Conservation (phyloP, 2,888 invertebrate genomes). For the Eupithecia tripunctaria region DNA sequence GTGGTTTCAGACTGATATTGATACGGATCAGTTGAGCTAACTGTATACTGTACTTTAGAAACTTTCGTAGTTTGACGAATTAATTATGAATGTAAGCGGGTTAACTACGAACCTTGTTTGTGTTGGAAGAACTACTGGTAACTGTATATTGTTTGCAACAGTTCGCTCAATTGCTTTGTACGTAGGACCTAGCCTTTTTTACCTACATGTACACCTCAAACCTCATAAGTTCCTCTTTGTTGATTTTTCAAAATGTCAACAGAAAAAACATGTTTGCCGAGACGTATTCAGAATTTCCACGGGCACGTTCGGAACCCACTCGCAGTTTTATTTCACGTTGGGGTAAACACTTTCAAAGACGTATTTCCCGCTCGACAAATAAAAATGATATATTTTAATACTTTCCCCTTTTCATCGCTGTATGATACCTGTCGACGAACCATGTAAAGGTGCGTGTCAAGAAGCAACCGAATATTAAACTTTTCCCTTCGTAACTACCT, state of each 20-base stretch:
- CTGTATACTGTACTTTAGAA: too few relatives aligned
- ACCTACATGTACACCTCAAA: neutral
- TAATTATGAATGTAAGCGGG: too few relatives aligned
- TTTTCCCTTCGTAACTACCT: neutral
- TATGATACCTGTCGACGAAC: slow-evolving; percentile 48
- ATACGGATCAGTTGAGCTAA: too few relatives aligned
- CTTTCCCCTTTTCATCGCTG: slow-evolving; percentile 56
- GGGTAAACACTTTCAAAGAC: slow-evolving; percentile 76
- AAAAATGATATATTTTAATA: slow-evolving; percentile 71
- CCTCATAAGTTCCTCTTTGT: slow-evolving; percentile 43
- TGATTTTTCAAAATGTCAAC: slow-evolving; percentile 54
- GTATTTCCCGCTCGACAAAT: slow-evolving; percentile 73
- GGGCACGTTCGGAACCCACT: slow-evolving; percentile 68
- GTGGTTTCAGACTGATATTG: too few relatives aligned
- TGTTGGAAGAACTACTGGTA: too few relatives aligned
- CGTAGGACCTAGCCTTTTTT: neutral
- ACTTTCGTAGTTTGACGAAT: too few relatives aligned
- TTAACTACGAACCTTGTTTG: too few relatives aligned
- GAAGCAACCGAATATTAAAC: slow-evolving; percentile 14
- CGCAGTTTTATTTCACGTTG: slow-evolving; percentile 74
- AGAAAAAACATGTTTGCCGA: slow-evolving; percentile 60
- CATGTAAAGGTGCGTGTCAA: slow-evolving; percentile 25
- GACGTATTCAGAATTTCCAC: slow-evolving; percentile 61
- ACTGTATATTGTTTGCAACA: too few relatives aligned
- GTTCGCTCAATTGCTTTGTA: neutral